phyloP scores from a whole-genome alignment of 2,888 invertebrate species.

The Eristalinus sepulchralis region DNA sequence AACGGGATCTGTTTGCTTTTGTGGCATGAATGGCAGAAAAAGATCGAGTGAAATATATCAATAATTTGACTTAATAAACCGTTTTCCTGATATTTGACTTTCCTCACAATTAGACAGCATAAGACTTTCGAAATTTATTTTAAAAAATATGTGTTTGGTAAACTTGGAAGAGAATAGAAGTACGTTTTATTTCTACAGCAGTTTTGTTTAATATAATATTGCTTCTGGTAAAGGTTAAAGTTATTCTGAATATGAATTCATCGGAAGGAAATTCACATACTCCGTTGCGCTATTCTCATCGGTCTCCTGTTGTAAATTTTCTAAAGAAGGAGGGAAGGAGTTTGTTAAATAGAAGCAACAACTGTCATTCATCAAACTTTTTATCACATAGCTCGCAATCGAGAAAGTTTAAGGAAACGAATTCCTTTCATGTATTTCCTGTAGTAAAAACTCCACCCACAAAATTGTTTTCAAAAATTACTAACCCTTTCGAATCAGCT shows the following conservation, averaged over 20 bases:
- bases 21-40: too few relatives aligned
- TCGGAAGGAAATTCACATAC: constrained; percentile 32
- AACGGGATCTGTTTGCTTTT: too few relatives aligned
- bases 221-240: neutral
- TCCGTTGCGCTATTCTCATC: constrained; percentile 42
- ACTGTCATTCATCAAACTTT: neutral
- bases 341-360: constrained; percentile 7
- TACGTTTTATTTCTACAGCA: neutral
- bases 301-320: constrained; percentile 41
- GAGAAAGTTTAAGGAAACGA: constrained; percentile 35
- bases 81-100: neutral
- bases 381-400: constrained; percentile 6
- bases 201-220: neutral
- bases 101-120: too few relatives aligned
- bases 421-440: constrained; percentile 73
- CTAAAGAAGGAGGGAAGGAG: constrained; percentile 26
- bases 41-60: neutral
- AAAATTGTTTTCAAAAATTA: constrained; percentile 82
- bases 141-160: too few relatives aligned
- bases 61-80: neutral
- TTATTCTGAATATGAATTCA: constrained; percentile 30
- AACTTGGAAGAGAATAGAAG: too few relatives aligned
- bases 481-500: constrained; percentile 85
- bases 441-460: constrained; percentile 82
- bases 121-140: too few relatives aligned